Percentiles rank a stretch among this genome's conserved stretches.
Conservation (phyloP, 1,140 invertebrate genomes). For the Orchesella cincta region DNA sequence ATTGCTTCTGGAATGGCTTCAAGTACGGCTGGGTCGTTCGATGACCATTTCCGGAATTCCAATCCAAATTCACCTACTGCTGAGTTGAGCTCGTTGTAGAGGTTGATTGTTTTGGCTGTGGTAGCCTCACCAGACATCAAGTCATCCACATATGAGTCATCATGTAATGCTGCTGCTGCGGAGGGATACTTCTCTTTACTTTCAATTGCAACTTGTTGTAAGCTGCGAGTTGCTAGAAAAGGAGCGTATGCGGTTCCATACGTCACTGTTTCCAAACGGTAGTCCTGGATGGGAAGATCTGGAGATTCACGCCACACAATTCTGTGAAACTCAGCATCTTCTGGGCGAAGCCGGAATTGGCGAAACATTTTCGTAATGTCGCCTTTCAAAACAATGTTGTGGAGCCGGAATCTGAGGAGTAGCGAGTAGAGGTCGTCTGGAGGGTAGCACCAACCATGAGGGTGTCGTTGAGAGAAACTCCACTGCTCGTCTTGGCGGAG, state of each 20-base stretch:
- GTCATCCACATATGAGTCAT: constrained; percentile 53
- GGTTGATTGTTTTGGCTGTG: constrained; percentile 42
- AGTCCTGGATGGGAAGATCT: constrained; percentile 41
- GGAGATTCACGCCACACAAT: constrained; percentile 47
- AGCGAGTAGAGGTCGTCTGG: constrained; percentile 56
- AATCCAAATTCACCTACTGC: constrained; percentile 51
- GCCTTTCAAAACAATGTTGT: constrained; percentile 53
- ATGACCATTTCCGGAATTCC: constrained; percentile 55
- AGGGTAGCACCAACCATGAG: constrained; percentile 54
- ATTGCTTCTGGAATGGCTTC: constrained; percentile 32
- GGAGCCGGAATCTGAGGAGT: constrained; percentile 55
- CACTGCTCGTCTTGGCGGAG: constrained; percentile 34
- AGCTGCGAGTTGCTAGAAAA: constrained; percentile 51
- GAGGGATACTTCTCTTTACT: constrained; percentile 48
- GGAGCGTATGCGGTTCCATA: constrained; percentile 54
- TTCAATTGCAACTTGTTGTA: constrained; percentile 52
- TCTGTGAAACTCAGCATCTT: constrained; percentile 40
- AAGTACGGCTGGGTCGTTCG: constrained; percentile 51
- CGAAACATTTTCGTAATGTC: constrained; percentile 58
- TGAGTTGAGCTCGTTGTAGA: constrained; percentile 44
- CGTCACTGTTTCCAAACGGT: constrained; percentile 53
- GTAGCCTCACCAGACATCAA: constrained; percentile 47
- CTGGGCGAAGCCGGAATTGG: constrained; percentile 38
- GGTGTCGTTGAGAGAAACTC: constrained; percentile 51
- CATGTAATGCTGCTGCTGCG: constrained; percentile 32